Evolutionary conservation across 2,888 invertebrate species (phyloP), one percentile per base, ranked within the genome.

Genomic region (Drosophila heteroneura): DNA sequence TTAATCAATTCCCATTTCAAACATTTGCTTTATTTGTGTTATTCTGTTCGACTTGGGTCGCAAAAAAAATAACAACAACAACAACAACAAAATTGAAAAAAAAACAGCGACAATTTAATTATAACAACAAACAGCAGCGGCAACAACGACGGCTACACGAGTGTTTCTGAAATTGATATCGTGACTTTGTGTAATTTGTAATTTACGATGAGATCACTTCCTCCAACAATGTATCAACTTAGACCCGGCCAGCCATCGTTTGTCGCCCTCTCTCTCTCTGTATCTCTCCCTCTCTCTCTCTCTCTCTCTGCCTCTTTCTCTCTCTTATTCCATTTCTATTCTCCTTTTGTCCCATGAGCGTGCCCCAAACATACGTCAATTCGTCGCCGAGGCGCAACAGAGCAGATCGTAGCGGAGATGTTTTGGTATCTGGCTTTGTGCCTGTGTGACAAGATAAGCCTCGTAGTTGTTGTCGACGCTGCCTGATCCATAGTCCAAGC

Each of bases 171-270:
- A 91, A 89, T 90, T 87, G 90, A 89, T 91, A 91, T 89, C 89
- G 89, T 89, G 91, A 91, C 89, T 91, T 77, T 91, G 85, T 89
- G 91, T 89, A 91, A 91, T 89, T 91, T 91, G 91, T 90, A 89
- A 89, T 89, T 91, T 90, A 81, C 91, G 91, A 90, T 91, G 91
- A 89, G 91, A 91, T 89, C 91, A 89, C 90, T 91, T 90, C 91
- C 90, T 87, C 74, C 81, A 81, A 79, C 83, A 77, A 82, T 79
- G 89, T 82, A 75, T 79, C 84, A 77, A 61, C 56, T 35, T 57
- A 73, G 73, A 72, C 67, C 65, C 67, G 51, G 53, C 30, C 53
- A 56, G 54, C 47, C 63, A 67, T 64, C 75, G 69, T 54, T 70
- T 53, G 60, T 61, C 67, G 60, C 78, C 76, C 57, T 78, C 73